Base-by-base conservation (phyloP, 1,140 invertebrate species). In the Drosophila punjabiensis region DNA sequence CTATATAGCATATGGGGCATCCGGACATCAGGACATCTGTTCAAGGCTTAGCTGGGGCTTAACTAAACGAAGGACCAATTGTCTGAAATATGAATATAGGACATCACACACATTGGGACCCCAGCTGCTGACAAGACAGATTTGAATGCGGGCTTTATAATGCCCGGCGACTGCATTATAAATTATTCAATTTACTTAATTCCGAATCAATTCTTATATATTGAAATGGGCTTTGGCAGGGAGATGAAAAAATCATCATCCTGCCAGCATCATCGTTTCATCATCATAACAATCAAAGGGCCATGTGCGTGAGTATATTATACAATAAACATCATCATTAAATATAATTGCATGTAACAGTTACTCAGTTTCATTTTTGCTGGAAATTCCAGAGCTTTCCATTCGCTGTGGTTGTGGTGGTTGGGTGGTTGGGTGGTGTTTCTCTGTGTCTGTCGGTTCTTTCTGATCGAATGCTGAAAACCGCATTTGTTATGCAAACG, bases 311-410 rank as follows among this genome's bases (percentile, higher is more conserved):
- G 50, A 63, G 70, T 76, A 63, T 52, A 28, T 63, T 74, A 79
- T 71, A 81, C 56, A 88, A 88, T 88, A 88, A 88, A 88, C 84
- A 88, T 88, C 84, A 89, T 89, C 85, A 85, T 89, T 88, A 88
- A 89, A 88, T 89, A 89, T 88, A 88, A 88, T 89, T 88, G 84
- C 81, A 84, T 89, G 85, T 81, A 79, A 89, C 85, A 89, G 85
- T 84, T 78, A 84, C 73, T 81, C 73, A 78, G 77, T 81, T 75
- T 74, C 33, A 74, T 48, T 69, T 62, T 66, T 59, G 66, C 67
- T 81, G 79, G 55, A 80, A 84, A 56, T 37, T 56, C 41, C 14
- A 71, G 66, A 48, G 55, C 35, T 67, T 55, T 52, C 11, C 63
- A 37, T 68, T 32, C 30, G 59, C 45, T 73, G 81, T 68, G 75